phyloP scores from a whole-genome alignment of 2,797 vertebrate genomes.

The Epinephelus coioides region DNA sequence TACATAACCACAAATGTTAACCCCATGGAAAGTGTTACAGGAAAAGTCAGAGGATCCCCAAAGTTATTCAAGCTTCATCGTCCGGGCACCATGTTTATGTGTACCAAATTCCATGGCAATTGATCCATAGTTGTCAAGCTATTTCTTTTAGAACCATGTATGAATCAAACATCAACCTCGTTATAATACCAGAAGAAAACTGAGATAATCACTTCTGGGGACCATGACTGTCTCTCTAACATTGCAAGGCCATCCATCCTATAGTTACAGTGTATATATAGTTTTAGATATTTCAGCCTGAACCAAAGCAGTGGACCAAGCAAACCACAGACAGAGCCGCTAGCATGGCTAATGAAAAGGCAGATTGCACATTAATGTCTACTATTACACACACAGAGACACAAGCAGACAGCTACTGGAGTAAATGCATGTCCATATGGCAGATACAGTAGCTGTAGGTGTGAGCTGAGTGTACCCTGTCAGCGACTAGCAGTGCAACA shows the following conservation, averaged over 20 bases:
- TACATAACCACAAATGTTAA: neutral
- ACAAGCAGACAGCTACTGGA: neutral
- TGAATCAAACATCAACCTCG: neutral
- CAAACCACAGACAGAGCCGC: neutral
- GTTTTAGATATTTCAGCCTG: neutral
- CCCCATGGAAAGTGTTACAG: neutral
- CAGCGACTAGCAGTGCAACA: constrained; percentile 24
- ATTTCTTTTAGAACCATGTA: neutral
- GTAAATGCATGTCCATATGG: neutral
- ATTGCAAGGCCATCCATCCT: no score
- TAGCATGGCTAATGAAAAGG: neutral
- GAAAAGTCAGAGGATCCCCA: neutral
- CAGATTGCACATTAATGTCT: neutral
- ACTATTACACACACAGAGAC: neutral
- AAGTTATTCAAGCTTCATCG: neutral
- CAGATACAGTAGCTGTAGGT: neutral
- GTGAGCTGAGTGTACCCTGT: constrained; percentile 4
- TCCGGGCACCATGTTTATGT: neutral
- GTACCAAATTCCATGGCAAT: neutral
- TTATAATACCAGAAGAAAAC: neutral
- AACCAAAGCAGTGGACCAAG: neutral
- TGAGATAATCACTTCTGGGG: neutral
- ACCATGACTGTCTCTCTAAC: neutral
- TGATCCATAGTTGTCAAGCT: neutral
- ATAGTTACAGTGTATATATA: no score